Evolutionary conservation across 2,888 invertebrate genomes (phyloP), one percentile per base, ranked within the genome.

Genomic region (Blera fallax): DNA sequence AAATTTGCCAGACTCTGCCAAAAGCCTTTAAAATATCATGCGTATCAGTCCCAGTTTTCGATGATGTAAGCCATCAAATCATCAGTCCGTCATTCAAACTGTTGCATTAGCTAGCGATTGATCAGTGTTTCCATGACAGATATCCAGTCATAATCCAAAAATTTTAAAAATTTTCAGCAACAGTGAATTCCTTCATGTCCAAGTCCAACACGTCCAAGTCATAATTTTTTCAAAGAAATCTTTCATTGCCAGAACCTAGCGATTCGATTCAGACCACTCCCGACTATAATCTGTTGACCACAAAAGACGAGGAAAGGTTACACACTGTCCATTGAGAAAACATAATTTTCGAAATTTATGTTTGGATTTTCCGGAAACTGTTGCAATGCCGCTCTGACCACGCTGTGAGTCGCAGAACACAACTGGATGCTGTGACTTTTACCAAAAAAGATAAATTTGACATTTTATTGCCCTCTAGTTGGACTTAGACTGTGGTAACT

Each of bases 341-440:
- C 29, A 50, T 62, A 73, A 45, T 52, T 62, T 52, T 24, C 11
- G 5, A 50, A 52, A 52, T 73, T 73, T 73, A 73, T 40, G 72
- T 40, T 16, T 24, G 3, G 40, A 45, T 21, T 60, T 60, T 72
- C 72, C 72, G 72, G 72, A 72, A 73, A 62, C 62, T 52, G 62
- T 62, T 52, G 62, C 73, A 50, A 48, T 72, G 72, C n/a, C 67
- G 11, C 52, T 14, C 2, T 8, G 67, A 40, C 52, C 52, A 52
- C 27, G 11, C n/a, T 16, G 50, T 37, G 29, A 37, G 14, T 18
- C 27, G 16, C 16, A 5, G 24, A 37, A 11, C 11, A 67, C 16
- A 67, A 27, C 37, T 21, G 32, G 48, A 21, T 50, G n/a, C 6
- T 18, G 24, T 37, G 54, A 54, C 67, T 16, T 40, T 52, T 40